Evolutionary conservation across 2,113 vertebrate species (phyloP), one percentile per base, ranked within the genome.

Genomic region (Setophaga coronata): DNA sequence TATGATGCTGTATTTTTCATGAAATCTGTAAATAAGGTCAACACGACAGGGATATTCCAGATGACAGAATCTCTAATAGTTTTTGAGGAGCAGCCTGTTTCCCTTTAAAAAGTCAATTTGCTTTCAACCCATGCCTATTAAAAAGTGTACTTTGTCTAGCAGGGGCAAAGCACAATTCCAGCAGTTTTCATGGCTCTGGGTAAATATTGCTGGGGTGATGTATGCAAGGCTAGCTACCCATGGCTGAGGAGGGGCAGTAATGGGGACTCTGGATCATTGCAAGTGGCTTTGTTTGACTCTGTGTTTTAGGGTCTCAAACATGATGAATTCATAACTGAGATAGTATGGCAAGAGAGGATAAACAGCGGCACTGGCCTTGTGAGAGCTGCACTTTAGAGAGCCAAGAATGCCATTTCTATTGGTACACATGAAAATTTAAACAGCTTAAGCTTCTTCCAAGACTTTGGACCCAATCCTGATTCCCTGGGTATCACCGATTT

Each of bases 1-100:
- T 98, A 98, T 31, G 65, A 90, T 89, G 92, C 97, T 96, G 62
- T 96, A 97, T 98, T 96, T 97, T 97, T 97, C 92, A 95, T 57
- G 47, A 96, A 97, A 98, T 96, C 96, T 96, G 87, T 98, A 98
- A 97, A 97, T 97, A 98, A 97, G 94, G 95, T 97, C 97, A 97
- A 95, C 65, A 95, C 53, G 69, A 94, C 89, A 73, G 82, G 81
- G 93, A 95, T 97, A 97, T 98, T 97, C 94, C 74, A 87, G 91
- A 96, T 96, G 97, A 97, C 96, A 98, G 92, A 92, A 95, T 94
- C 84, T 94, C 92, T 98, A 96, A 97, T 93, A 86, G 95, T 90
- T 98, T 98, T 94, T 97, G 96, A 98, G 81, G 56, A 98, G 97
- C 87, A 85, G 86, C 54, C 84, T 93, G 38, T 85, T 97, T 97